Base-by-base conservation (phyloP, 1,140 invertebrate species). In the Drosophila lowei region DNA sequence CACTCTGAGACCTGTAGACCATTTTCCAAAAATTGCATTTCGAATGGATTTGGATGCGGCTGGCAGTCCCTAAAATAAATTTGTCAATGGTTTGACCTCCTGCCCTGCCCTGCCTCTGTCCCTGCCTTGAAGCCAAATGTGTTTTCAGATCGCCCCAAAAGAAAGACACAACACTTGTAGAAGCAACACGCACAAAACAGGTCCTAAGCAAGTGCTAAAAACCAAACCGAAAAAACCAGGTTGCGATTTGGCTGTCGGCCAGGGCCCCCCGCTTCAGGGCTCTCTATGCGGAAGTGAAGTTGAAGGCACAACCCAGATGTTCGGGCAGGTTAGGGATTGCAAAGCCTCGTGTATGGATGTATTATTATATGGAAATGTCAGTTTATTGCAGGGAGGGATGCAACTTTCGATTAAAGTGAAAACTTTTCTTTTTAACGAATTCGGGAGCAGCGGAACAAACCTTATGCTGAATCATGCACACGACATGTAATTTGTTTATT, bases 201-300 rank as follows among this genome's bases (percentile, higher is more conserved):
- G 4, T 1, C 34, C 34, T 5, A 60, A 55, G 49, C 67, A 50
- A 50, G 43, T 72, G 28, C 18, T 42, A 21, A 61, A 34, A 42
- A 34, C n/a, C 41, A 42, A 62, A 30, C 5, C 41, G 30, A 4
- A 34, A 1, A 13, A n/a, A 46, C 25, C 6, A 25, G 53, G 18
- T 13, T 30, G 21, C 53, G 6, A 67, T 55, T 25, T 42, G 34
- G 34, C 18, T 23, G 16, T 66, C 38, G 64, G 53, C 49, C 56
- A 54, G 41, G 53, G 71, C 18, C 25, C 42, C n/a, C 18, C 18
- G 42, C 38, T 38, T 60, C 42, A 11, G 9, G 9, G 30, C 30
- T 34, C 30, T 34, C 18, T 44, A 49, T 15, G 74, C 70, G 76
- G 70, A 75, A 79, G 63, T 47, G 18, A 18, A 2, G 18, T 18